phyloP scores from a whole-genome alignment of 2,797 vertebrate species.

The Pteronotus mesoamericanus region DNA sequence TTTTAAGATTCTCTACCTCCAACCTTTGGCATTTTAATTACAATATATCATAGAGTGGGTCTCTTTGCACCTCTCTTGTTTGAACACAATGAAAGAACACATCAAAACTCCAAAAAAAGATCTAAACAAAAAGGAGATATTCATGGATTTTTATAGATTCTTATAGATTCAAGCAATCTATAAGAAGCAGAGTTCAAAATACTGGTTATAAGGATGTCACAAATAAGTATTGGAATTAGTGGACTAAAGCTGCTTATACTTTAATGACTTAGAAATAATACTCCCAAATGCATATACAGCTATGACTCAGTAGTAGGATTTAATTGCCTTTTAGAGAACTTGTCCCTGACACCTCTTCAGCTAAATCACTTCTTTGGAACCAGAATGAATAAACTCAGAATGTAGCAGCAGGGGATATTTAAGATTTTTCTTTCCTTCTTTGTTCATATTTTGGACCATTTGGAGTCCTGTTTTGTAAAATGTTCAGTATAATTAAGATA shows the following conservation, averaged over 20 bases:
- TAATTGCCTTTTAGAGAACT: conserved; percentile 13
- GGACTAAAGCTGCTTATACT: not conserved
- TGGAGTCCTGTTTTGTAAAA: not conserved
- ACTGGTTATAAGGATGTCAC: not conserved
- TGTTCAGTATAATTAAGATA: not conserved
- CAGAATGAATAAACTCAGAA: conserved; percentile 30
- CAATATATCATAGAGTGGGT: too few species aligned
- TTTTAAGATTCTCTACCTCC: too few species aligned
- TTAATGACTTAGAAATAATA: conserved; percentile 45
- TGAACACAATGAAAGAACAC: too few species aligned
- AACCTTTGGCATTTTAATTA: too few species aligned
- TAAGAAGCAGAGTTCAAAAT: too few species aligned
- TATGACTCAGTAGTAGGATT: not conserved
- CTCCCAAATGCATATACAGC: not conserved
- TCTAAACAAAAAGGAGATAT: too few species aligned
- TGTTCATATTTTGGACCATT: conserved; percentile 5
- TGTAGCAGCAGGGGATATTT: not conserved
- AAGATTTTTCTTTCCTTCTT: not conserved
- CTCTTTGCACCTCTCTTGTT: too few species aligned
- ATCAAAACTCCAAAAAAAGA: too few species aligned
- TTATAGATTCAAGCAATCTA: too few species aligned
- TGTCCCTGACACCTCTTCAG: not conserved
- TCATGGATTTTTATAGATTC: too few species aligned
- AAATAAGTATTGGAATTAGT: conserved; percentile 25
- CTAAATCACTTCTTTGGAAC: conserved; percentile 5